phyloP scores from a whole-genome alignment of 2,113 vertebrate species.

The Piaya cayana region DNA sequence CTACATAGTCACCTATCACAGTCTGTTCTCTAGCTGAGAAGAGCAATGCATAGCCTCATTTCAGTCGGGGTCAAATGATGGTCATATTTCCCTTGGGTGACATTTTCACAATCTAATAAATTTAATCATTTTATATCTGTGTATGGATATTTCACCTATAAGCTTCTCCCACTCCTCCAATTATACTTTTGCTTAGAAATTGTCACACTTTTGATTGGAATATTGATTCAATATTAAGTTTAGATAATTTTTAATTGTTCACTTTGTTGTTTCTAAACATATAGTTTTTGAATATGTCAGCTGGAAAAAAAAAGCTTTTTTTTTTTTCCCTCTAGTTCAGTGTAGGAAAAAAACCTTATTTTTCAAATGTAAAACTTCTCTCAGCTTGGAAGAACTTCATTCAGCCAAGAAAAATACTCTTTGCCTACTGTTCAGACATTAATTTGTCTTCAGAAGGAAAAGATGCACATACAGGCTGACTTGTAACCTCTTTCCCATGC shows the following conservation, averaged over 20 bases:
- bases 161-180: rapidly evolving
- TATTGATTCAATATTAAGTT: not conserved
- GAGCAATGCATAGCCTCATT: not conserved
- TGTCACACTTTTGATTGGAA: not conserved
- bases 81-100: not conserved
- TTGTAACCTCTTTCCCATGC: not conserved
- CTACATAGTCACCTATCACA: not conserved
- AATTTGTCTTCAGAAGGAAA: not conserved
- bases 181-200: not conserved
- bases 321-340: not conserved
- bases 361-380: not conserved
- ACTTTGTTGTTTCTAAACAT: not conserved
- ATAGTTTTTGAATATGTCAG: not conserved
- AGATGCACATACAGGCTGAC: not conserved
- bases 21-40: not conserved
- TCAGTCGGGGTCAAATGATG: not conserved
- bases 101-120: not conserved
- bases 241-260: not conserved
- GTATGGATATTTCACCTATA: not conserved
- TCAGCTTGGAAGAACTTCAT: not conserved
- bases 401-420: not conserved
- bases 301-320: rapidly evolving
- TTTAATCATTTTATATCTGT: not conserved
- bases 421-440: not conserved
- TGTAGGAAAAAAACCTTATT: not conserved